Conservation (phyloP, 2,888 invertebrate genomes). For the Drosophila hawaiiensis region DNA sequence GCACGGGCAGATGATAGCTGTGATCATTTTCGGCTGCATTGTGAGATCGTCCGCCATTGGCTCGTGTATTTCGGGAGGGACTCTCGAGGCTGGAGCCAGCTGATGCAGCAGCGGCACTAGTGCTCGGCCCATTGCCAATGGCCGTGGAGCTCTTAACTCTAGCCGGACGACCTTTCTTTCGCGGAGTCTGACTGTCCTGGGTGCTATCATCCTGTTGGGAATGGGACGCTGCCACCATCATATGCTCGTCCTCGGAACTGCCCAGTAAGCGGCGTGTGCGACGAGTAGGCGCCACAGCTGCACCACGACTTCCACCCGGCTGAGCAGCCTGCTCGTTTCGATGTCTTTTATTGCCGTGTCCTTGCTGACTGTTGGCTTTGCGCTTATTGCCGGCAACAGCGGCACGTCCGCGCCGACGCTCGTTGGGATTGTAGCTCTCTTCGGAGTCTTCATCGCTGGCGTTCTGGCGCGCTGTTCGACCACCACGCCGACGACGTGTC, state of each 20-base stretch:
- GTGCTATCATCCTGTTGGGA: constrained; percentile 81
- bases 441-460: constrained; percentile 86
- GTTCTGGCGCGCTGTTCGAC: constrained; percentile 50
- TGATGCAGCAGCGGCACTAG: constrained; percentile 62
- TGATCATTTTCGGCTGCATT: constrained; percentile 84
- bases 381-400: constrained; percentile 51
- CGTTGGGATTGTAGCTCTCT: constrained; percentile 87
- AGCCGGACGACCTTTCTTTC: constrained; percentile 73
- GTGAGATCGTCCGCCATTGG: constrained; percentile 61
- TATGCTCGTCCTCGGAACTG: constrained; percentile 74
- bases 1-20: constrained; percentile 83
- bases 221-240: constrained; percentile 21
- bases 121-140: constrained; percentile 71
- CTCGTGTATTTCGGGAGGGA: constrained; percentile 80
- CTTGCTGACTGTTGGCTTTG: constrained; percentile 31
- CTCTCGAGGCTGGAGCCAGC: constrained; percentile 61
- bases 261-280: constrained; percentile 66
- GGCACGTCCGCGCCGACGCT: constrained; percentile 62
- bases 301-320: constrained; percentile 37
- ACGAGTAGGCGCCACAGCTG: constrained; percentile 37
- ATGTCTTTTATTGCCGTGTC: constrained; percentile 50
- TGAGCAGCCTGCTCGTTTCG: constrained; percentile 29
- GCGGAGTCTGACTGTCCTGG: constrained; percentile 74
- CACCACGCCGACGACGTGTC: constrained; percentile 52
- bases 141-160: constrained; percentile 37